Evolutionary conservation across 2,888 invertebrate genomes (phyloP).

Genomic region (Drosophila testacea): DNA sequence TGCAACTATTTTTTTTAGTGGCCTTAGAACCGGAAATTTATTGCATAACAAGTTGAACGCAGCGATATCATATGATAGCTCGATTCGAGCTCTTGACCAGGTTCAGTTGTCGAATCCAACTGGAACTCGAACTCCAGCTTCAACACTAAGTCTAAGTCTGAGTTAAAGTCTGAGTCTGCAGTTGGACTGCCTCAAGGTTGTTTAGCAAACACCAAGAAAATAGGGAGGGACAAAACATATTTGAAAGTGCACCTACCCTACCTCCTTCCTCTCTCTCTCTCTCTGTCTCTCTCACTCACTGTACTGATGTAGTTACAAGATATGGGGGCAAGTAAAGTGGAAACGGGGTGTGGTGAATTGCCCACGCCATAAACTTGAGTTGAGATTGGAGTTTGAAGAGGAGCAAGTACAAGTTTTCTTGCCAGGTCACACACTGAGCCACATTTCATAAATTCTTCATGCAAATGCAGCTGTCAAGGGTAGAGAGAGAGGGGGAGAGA

Average conservation of each 20-base stretch:
- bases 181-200: conserved; percentile 27
- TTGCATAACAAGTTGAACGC: conserved; percentile 77
- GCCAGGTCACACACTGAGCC: conserved; percentile 46
- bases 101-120: conserved; percentile 1
- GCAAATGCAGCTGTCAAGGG: conserved; percentile 52
- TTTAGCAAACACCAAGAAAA: neutral
- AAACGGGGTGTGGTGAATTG: conserved; percentile 71
- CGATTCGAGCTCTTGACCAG: conserved; percentile 13
- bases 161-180: conserved; percentile 23
- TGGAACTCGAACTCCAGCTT: neutral
- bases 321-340: conserved; percentile 41
- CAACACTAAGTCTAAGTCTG: conserved; percentile 6
- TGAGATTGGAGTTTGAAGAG: conserved; percentile 24
- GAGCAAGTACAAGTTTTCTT: conserved; percentile 10
- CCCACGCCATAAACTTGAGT: conserved; percentile 36
- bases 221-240: conserved; percentile 27
- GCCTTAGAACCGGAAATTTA: conserved; percentile 76
- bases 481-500: neutral
- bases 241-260: conserved; percentile 41
- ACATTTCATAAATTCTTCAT: conserved; percentile 73
- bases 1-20: conserved; percentile 32
- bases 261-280: neutral
- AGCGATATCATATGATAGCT: conserved; percentile 63
- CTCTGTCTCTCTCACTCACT: no score
- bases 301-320: conserved; percentile 42